Evolutionary conservation across 2,888 invertebrate genomes (phyloP).

Genomic region (Drosophila trichaetosa): DNA sequence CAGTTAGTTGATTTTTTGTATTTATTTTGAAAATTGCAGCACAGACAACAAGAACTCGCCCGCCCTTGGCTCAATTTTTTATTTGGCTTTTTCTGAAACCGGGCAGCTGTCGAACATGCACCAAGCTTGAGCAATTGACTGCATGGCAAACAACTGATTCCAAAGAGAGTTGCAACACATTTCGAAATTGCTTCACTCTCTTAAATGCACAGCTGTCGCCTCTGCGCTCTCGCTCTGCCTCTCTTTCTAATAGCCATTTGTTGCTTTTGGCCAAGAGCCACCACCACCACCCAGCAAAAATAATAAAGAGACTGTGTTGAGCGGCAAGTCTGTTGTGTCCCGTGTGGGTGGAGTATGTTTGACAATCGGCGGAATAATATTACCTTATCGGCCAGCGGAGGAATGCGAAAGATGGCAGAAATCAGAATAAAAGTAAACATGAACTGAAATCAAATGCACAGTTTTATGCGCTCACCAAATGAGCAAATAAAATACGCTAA

Average conservation of each 20-base stretch:
- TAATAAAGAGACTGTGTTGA: slow-evolving; percentile 8
- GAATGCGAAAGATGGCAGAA: slow-evolving; percentile 2
- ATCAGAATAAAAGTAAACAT: slow-evolving; percentile 23
- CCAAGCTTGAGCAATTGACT: slow-evolving; percentile 57
- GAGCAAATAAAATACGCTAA: slow-evolving; percentile 9
- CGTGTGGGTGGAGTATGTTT: slow-evolving; percentile 30
- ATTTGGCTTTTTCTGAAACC: slow-evolving; percentile 35
- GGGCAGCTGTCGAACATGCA: slow-evolving; percentile 55
- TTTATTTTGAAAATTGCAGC: slow-evolving; percentile 56
- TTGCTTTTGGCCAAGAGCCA: slow-evolving; percentile 56
- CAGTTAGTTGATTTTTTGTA: slow-evolving; percentile 6
- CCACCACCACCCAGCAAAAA: slow-evolving; percentile 12
- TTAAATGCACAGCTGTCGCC: slow-evolving; percentile 24
- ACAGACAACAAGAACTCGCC: slow-evolving; percentile 59
- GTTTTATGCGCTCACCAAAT: slow-evolving; percentile 1
- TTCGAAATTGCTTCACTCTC: slow-evolving; percentile 45
- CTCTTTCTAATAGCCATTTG: slow-evolving; percentile 58
- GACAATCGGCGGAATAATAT: slow-evolving; percentile 52
- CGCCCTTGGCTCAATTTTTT: slow-evolving; percentile 74
- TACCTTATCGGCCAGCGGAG: slow-evolving; percentile 36
- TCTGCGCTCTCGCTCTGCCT: slow-evolving; percentile 3
- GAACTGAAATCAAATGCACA: background rate
- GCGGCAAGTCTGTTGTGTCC: background rate
- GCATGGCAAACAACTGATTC: slow-evolving; percentile 30
- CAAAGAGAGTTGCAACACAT: slow-evolving; percentile 31